phyloP scores from a whole-genome alignment of 2,888 invertebrate genomes.

The Macropis europaea region DNA sequence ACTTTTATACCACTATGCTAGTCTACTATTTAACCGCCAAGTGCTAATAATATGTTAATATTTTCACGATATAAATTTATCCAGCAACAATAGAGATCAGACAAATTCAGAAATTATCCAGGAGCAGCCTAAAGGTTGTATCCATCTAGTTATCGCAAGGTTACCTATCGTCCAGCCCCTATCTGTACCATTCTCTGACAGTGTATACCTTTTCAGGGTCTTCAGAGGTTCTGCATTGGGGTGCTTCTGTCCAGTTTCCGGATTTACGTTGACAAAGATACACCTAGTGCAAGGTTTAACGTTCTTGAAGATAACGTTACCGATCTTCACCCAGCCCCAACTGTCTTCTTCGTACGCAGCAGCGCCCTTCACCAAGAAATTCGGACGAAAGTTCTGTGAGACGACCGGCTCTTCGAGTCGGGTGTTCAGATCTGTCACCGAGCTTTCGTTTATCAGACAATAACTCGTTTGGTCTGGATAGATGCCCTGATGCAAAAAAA shows the following conservation, averaged over 20 bases:
- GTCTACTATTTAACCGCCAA: too few species aligned
- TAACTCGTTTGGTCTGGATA: conserved; percentile 86
- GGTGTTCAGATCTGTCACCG: conserved; percentile 85
- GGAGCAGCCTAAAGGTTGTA: too few species aligned
- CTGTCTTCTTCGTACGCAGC: conserved; percentile 85
- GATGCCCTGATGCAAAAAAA: conserved; percentile 81
- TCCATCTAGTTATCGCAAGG: too few species aligned
- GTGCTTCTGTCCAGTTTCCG: conserved; percentile 84
- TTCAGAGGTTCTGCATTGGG: conserved; percentile 84
- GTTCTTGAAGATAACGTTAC: conserved; percentile 83
- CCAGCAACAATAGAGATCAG: too few species aligned
- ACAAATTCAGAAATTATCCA: too few species aligned
- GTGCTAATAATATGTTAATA: too few species aligned
- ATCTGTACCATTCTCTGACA: too few species aligned
- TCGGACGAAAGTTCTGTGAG: conserved; percentile 84
- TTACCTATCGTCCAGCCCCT: too few species aligned
- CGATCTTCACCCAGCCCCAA: conserved; percentile 88
- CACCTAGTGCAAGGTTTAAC: conserved; percentile 87
- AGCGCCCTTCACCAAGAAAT: conserved; percentile 84
- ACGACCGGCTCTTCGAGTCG: conserved; percentile 82
- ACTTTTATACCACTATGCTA: too few species aligned
- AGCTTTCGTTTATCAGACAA: conserved; percentile 85
- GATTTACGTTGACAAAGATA: conserved; percentile 86
- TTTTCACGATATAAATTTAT: too few species aligned
- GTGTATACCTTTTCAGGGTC: conserved; percentile 83